Evolutionary conservation across 2,113 vertebrate genomes (phyloP).

Genomic region (Sinocyclocheilus anshuiensis): DNA sequence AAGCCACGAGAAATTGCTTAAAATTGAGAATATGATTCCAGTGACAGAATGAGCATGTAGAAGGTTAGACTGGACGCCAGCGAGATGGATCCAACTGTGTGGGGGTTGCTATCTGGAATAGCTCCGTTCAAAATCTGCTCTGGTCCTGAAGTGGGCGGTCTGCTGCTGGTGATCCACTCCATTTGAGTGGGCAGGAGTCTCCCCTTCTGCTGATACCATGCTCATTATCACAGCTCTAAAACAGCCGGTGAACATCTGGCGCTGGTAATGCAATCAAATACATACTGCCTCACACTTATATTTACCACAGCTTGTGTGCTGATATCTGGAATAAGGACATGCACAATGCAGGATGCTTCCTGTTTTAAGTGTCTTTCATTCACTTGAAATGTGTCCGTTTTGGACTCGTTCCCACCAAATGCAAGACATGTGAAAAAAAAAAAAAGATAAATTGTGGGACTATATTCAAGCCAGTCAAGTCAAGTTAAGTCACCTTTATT

Average conservation of each 20-base stretch:
- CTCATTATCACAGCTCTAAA: conserved; percentile 32
- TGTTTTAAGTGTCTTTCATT: no score
- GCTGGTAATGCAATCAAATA: conserved; percentile 41
- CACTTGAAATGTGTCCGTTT: no score
- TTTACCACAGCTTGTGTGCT: not conserved
- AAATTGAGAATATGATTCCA: not conserved
- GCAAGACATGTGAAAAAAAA: no score
- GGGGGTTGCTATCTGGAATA: conserved; percentile 1
- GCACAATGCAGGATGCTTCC: not conserved
- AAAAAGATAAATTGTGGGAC: no score
- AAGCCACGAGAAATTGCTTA: not conserved
- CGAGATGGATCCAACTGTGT: not conserved
- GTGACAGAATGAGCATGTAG: not conserved
- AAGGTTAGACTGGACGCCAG: conserved; percentile 6
- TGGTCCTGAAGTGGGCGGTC: conserved; percentile 19
- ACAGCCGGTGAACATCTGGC: conserved; percentile 53
- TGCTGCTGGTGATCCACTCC: not conserved
- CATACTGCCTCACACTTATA: conserved; percentile 16
- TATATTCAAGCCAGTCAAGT: no score
- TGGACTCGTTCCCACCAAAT: no score
- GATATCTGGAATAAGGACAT: not conserved
- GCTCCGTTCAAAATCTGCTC: conserved; percentile 18
- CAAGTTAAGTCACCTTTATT: no score
- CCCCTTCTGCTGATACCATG: conserved; percentile 16
- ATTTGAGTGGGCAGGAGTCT: conserved; percentile 24